A percentile compares a stretch with the other conserved stretches of the same genome.
Conservation (phyloP, 1,140 invertebrate genomes). For the Drosophila bocki region DNA sequence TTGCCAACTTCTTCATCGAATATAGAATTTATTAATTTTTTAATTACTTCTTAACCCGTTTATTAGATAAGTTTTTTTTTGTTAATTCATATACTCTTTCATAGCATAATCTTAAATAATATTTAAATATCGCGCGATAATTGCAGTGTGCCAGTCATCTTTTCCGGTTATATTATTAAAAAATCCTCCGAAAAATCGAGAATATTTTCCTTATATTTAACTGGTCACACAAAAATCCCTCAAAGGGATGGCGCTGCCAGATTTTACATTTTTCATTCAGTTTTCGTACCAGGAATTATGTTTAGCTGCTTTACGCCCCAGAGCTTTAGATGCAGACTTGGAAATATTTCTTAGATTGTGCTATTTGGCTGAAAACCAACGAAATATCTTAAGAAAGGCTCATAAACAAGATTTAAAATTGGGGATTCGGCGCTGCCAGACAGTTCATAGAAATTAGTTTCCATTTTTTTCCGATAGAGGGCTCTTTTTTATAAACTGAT, state of each 20-base stretch:
- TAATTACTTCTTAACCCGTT: background rate
- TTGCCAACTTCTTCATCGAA: background rate
- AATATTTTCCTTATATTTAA: background rate
- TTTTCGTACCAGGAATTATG: fast-evolving
- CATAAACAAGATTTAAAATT: background rate
- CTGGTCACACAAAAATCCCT: background rate
- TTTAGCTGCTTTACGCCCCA: background rate
- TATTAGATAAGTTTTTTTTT: background rate
- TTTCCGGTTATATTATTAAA: background rate
- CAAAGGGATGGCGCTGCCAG: background rate
- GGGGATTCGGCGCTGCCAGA: background rate
- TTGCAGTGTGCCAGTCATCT: too few species aligned
- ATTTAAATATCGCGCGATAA: background rate
- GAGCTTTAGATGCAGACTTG: too few species aligned
- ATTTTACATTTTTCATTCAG: fast-evolving
- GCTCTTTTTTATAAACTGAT: fast-evolving
- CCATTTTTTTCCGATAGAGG: background rate
- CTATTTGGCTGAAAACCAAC: fast-evolving
- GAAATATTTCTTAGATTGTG: too few species aligned
- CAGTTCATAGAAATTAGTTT: background rate
- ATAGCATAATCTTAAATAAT: background rate
- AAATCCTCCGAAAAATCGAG: background rate
- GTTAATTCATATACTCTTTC: too few species aligned
- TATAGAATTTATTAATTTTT: background rate
- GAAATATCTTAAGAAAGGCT: too few species aligned